Evolutionary conservation across 2,888 invertebrate genomes (phyloP).

Genomic region (Agrochola lychnidis): DNA sequence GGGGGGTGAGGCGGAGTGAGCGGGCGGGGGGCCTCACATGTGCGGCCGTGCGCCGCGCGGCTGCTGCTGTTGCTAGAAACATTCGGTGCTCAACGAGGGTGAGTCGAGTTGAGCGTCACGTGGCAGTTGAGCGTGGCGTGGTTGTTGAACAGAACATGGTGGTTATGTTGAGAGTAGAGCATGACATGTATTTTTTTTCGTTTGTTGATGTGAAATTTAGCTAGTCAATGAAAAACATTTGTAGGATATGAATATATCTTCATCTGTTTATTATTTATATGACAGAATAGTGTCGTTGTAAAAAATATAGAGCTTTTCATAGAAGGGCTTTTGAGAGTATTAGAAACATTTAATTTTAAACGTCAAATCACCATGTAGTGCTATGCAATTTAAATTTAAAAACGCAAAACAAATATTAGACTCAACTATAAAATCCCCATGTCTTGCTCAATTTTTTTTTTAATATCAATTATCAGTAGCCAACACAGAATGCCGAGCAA

Average conservation of each 20-base stretch:
- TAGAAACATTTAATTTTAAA: background rate
- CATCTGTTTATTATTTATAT: too few relatives aligned
- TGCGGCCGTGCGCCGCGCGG: constrained; percentile 80
- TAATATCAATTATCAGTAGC: background rate
- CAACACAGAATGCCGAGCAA: background rate
- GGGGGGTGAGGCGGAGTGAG: constrained; percentile 45
- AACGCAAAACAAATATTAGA: background rate
- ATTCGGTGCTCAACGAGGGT: constrained; percentile 36
- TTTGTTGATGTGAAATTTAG: background rate
- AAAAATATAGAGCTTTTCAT: background rate
- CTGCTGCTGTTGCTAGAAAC: constrained; percentile 82
- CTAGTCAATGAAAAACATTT: background rate
- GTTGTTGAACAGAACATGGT: constrained; percentile 4
- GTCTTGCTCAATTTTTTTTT: constrained; percentile 7
- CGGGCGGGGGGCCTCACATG: constrained; percentile 73
- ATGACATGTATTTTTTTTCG: background rate
- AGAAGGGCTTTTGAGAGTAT: background rate
- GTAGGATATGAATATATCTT: too few relatives aligned
- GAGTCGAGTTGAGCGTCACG: constrained; percentile 21
- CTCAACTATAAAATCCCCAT: background rate
- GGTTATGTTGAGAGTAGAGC: background rate
- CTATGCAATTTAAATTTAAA: background rate
- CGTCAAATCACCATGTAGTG: background rate
- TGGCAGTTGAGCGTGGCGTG: constrained; percentile 8
- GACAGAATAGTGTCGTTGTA: background rate